Evolutionary conservation across 2,888 invertebrate species (phyloP).

Genomic region (Drosophila leonis): DNA sequence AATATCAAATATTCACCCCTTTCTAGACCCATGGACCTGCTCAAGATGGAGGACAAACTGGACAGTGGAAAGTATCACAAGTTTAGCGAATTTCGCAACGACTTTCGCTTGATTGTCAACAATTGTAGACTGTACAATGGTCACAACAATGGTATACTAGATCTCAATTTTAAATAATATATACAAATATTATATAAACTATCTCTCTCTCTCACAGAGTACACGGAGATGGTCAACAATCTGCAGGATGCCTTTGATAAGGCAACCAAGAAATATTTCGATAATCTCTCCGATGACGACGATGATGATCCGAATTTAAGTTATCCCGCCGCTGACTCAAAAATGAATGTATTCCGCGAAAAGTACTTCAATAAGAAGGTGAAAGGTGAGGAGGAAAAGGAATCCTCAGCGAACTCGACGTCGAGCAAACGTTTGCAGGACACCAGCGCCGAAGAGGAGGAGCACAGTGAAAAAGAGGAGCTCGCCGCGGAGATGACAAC

Average conservation of each 20-base stretch:
- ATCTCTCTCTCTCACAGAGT: slow-evolving; percentile 45
- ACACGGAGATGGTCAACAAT: slow-evolving; percentile 87
- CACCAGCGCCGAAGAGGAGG: slow-evolving; percentile 51
- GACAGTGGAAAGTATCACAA: slow-evolving; percentile 92
- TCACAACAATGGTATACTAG: slow-evolving; percentile 92
- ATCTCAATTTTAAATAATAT: slow-evolving; percentile 2
- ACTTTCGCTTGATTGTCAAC: slow-evolving; percentile 96
- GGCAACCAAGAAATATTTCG: slow-evolving; percentile 93
- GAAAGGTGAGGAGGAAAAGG: slow-evolving; percentile 67
- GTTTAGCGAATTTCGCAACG: slow-evolving; percentile 92
- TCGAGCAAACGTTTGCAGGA: slow-evolving; percentile 39
- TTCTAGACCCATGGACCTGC: slow-evolving; percentile 93
- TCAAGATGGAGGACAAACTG: slow-evolving; percentile 94
- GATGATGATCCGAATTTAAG: slow-evolving; percentile 92
- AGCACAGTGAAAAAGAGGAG: slow-evolving; percentile 42
- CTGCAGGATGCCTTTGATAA: slow-evolving; percentile 93
- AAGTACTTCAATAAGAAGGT: slow-evolving; percentile 85
- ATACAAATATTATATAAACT: background rate
- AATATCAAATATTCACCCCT: background rate
- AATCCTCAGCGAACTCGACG: slow-evolving; percentile 24
- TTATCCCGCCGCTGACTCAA: slow-evolving; percentile 86
- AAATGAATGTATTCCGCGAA: slow-evolving; percentile 85
- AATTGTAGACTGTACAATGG: slow-evolving; percentile 97
- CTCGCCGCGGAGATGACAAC: slow-evolving; percentile 9
- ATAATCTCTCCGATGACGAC: slow-evolving; percentile 93